Conservation (phyloP, 2,113 vertebrate species). For the Hiodon alosoides region DNA sequence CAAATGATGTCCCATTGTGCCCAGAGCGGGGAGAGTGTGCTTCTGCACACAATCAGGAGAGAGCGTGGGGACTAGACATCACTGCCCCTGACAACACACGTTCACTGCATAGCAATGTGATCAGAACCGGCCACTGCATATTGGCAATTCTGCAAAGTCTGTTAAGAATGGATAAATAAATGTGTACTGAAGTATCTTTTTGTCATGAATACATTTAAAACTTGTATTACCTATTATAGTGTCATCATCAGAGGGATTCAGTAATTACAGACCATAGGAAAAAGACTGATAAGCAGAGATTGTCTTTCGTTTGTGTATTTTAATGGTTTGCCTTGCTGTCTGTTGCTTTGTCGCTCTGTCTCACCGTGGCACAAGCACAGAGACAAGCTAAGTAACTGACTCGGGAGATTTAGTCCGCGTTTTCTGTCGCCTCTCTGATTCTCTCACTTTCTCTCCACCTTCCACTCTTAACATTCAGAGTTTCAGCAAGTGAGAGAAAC, state of each 20-base stretch:
- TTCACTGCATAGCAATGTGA: neutral
- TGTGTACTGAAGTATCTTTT: too few relatives aligned
- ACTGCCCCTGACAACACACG: neutral
- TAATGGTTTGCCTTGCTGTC: neutral
- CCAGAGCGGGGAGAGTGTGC: neutral
- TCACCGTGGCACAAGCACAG: neutral
- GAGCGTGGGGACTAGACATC: neutral
- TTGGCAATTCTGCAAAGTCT: neutral
- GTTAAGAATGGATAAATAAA: neutral
- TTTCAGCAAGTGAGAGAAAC: constrained; percentile 29
- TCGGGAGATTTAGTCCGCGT: neutral
- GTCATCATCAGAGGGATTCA: constrained; percentile 9
- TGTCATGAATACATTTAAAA: too few relatives aligned
- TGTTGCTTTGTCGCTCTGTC: neutral
- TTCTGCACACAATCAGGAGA: neutral
- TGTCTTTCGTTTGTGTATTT: constrained; percentile 12
- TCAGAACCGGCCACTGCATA: neutral
- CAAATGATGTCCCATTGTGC: neutral
- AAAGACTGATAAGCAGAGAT: neutral
- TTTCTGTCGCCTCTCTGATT: constrained; percentile 4
- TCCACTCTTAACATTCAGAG: neutral
- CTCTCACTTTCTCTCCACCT: constrained; percentile 23
- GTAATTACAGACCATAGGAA: neutral
- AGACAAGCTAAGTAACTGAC: neutral
- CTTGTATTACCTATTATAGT: too few relatives aligned